Conservation (phyloP, 2,113 vertebrate genomes). For the Sander vitreus region DNA sequence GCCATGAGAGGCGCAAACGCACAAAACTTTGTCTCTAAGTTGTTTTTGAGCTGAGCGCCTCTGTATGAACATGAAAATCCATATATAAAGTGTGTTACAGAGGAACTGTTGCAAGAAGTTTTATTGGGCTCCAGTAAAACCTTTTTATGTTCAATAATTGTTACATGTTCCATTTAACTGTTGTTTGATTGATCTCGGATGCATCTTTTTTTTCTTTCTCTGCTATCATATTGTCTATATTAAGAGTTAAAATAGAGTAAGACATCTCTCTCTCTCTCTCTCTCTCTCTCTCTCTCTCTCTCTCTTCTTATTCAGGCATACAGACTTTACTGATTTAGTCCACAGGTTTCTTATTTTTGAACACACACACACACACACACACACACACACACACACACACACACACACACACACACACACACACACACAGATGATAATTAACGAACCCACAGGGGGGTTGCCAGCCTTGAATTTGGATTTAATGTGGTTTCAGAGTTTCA, state of each 20-base stretch:
- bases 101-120: neutral
- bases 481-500: conserved; percentile 57
- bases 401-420: neutral
- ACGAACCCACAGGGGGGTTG: conserved; percentile 50
- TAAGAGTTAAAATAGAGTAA: no score
- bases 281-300: no score
- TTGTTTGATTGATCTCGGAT: no score
- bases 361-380: neutral
- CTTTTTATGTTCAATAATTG: neutral
- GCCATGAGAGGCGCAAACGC: conserved; percentile 7
- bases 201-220: neutral
- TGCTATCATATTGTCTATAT: neutral
- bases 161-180: neutral
- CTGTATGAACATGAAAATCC: conserved; percentile 8
- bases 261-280: no score
- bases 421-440: conserved; percentile 51
- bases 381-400: neutral
- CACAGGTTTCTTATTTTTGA: no score
- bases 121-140: neutral
- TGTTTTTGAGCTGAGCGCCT: conserved; percentile 20
- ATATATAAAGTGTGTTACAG: neutral
- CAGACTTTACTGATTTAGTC: no score
- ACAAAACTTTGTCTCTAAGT: conserved; percentile 25
- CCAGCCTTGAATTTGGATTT: conserved; percentile 62
- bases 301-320: no score